Conservation (phyloP, 2,888 invertebrate genomes). For the Eupsilia transversa region DNA sequence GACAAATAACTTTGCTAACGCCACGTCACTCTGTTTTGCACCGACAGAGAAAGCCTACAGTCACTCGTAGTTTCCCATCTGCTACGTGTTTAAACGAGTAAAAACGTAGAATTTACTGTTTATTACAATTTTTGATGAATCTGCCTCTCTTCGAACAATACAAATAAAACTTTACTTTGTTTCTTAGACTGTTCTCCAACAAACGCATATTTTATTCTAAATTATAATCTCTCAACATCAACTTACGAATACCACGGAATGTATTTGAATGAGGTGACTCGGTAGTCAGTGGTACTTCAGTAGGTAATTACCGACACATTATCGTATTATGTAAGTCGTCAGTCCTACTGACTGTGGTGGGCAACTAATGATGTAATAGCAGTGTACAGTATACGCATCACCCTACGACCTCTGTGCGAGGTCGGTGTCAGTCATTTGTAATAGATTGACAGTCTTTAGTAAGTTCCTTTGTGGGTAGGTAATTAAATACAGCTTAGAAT, state of each 20-base stretch:
- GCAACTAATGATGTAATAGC: conserved; percentile 39
- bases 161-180: not conserved
- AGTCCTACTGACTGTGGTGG: conserved; percentile 10
- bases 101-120: not conserved
- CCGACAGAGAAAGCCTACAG: conserved; percentile 36
- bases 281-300: not conserved
- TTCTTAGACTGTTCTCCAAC: not conserved
- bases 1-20: conserved; percentile 30
- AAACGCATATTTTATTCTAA: not conserved
- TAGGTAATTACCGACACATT: conserved; percentile 10
- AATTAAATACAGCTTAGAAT: conserved; percentile 18
- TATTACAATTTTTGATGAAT: no score
- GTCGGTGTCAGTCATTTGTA: conserved; percentile 14
- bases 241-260: not conserved
- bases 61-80: conserved; percentile 12
- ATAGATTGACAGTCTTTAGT: conserved; percentile 24
- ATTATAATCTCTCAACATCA: not conserved
- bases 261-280: not conserved
- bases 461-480: not conserved
- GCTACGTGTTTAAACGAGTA: not conserved
- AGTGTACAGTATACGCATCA: not conserved
- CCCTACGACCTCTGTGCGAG: conserved; percentile 31
- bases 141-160: not conserved
- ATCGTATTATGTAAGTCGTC: conserved; percentile 23
- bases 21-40: not conserved